Evolutionary conservation across 2,888 invertebrate genomes (phyloP).

Genomic region (Enoplolaimus lenunculus): DNA sequence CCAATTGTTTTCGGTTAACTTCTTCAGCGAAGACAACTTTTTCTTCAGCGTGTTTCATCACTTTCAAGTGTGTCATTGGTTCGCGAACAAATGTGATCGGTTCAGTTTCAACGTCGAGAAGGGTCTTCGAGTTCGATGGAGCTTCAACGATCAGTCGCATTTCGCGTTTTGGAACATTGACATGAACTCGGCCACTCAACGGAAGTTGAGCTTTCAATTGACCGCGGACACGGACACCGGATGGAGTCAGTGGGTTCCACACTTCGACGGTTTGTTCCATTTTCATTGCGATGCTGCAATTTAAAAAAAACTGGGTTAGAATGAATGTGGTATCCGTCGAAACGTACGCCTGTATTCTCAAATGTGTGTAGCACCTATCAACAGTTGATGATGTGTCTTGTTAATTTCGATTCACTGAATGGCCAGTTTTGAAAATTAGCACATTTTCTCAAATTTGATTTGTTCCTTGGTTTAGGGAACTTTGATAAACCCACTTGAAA

Average conservation of each 20-base stretch:
- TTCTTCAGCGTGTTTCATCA: constrained; percentile 29
- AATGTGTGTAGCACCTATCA: too few relatives aligned
- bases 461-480: too few relatives aligned
- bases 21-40: constrained; percentile 28
- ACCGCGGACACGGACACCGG: constrained; percentile 30
- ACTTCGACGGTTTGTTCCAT: constrained; percentile 24
- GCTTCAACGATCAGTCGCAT: background rate
- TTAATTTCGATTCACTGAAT: background rate
- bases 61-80: constrained; percentile 27
- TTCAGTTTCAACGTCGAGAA: background rate
- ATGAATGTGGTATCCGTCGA: too few relatives aligned
- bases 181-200: constrained; percentile 26
- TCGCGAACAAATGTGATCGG: constrained; percentile 29
- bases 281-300: constrained; percentile 26
- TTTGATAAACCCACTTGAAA: too few relatives aligned
- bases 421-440: background rate
- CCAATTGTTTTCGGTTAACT: constrained; percentile 22
- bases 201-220: constrained; percentile 28
- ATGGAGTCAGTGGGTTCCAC: constrained; percentile 29
- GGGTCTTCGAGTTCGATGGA: background rate
- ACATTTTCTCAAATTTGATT: background rate
- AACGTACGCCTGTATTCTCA: too few relatives aligned
- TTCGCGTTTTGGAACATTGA: constrained; percentile 6
- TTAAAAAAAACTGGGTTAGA: too few relatives aligned
- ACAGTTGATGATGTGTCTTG: too few relatives aligned